These are phyloP conservation scores for Acheta domesticus DNA, from an alignment of 2,888 invertebrate genomes.

Conservation along the genomic window DNA sequence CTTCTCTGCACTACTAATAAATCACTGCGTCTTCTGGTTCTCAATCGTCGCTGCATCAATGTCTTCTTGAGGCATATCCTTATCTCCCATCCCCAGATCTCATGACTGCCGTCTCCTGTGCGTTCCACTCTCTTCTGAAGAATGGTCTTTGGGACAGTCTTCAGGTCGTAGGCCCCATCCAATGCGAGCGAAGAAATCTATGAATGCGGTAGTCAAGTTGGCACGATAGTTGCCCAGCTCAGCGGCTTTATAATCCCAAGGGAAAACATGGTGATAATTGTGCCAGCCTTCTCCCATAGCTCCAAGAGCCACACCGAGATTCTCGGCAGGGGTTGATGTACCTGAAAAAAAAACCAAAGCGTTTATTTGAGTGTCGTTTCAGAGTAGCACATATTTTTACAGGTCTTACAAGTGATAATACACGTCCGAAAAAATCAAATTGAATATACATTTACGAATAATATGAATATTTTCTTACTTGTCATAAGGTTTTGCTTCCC, in stretches of 20 bases:
- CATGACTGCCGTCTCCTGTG: constrained; percentile 64
- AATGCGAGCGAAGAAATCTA: constrained; percentile 75
- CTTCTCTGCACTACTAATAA: fast-evolving
- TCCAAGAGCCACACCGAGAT: constrained; percentile 47
- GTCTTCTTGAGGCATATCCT: not conserved
- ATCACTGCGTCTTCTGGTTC: not conserved
- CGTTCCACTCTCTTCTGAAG: constrained; percentile 65
- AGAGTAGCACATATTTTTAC: too few species aligned
- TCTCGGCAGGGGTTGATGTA: constrained; percentile 48
- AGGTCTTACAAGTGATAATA: too few species aligned
- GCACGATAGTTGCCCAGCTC: constrained; percentile 64
- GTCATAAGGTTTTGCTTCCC: constrained; percentile 73
- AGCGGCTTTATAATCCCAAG: constrained; percentile 81
- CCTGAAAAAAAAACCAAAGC: not conserved
- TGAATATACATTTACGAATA: not conserved
- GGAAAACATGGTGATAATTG: constrained; percentile 64
- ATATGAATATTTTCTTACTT: constrained; percentile 49
- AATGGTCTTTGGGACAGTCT: constrained; percentile 69
- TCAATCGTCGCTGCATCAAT: not conserved
- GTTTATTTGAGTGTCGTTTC: not conserved
- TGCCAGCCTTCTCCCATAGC: constrained; percentile 54
- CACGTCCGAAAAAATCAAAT: not conserved
- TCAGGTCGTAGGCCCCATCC: constrained; percentile 88
- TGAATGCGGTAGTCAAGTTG: constrained; percentile 72
- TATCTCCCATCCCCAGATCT: not conserved